A percentile compares a stretch with the other conserved stretches of the same genome.
phyloP scores from a whole-genome alignment of 2,888 invertebrate species.

The Acholoe squamosa region DNA sequence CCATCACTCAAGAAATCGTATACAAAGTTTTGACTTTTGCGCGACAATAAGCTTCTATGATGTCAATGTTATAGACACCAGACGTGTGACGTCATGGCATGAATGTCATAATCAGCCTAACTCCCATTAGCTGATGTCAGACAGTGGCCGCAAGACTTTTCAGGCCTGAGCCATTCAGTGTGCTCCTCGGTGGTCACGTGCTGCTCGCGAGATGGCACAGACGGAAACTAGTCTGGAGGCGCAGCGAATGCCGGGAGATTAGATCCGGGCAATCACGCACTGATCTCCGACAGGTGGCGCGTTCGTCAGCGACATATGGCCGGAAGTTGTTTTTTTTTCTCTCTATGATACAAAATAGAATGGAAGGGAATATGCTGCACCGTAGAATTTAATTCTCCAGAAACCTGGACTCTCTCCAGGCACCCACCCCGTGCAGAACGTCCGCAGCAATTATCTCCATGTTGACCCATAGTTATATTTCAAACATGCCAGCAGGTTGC shows the following conservation, averaged over 20 bases:
- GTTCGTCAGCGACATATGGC: background rate
- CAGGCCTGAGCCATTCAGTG: slow-evolving; percentile 2
- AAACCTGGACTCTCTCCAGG: background rate
- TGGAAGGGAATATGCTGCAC: background rate
- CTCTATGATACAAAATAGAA: background rate
- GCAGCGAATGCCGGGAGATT: slow-evolving; percentile 3
- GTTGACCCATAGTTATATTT: slow-evolving; percentile 17
- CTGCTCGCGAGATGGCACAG: slow-evolving; percentile 20
- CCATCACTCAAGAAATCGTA: background rate
- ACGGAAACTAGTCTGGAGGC: background rate
- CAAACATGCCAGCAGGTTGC: background rate
- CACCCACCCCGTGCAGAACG: no score
- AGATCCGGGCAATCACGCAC: slow-evolving; percentile 15
- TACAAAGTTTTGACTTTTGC: background rate
- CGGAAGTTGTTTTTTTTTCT: background rate
- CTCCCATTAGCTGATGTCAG: background rate
- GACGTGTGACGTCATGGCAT: slow-evolving; percentile 6
- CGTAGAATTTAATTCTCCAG: background rate
- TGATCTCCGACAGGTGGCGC: slow-evolving; percentile 34
- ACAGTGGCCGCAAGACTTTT: background rate
- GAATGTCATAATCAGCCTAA: background rate
- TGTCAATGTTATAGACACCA: background rate
- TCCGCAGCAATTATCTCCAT: background rate
- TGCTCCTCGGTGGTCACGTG: background rate
- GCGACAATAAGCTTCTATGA: background rate